Base-by-base conservation (phyloP, 2,113 vertebrate genomes). In the Sinocyclocheilus maitianheensis region DNA sequence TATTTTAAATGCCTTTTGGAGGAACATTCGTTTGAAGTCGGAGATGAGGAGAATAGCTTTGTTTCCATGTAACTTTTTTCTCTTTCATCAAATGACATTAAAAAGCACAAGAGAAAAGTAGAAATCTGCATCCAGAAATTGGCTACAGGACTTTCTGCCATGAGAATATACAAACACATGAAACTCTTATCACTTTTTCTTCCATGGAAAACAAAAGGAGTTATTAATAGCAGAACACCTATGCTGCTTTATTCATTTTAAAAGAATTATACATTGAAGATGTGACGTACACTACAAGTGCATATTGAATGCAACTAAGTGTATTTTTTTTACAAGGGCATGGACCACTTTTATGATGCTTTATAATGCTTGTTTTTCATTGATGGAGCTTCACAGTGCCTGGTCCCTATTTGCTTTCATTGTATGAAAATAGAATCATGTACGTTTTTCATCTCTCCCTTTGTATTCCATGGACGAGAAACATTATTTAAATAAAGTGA, bases 1-100 rank as follows among this genome's bases (percentile, higher is more conserved):
- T 83, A 51, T 72, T 69, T 37, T 30, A 12, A 83, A 83, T 83
- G 81, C 26, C 24, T 83, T 53, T 82, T 83, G 63, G 63, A 83
- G 48, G 48, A 24, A 74, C 67, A 26, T 55, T 58, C 34, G 30
- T 83, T 83, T 83, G 81, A 83, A 83, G 81, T 74, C 13, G 18
- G 67, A 74, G 24, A 80, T 14, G 58, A 58, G 81, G 80, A 69
- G 81, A 83, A 53, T 16, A 71, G 62, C 63, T 83, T 83, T 71
- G 46, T 71, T 71, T 34, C 65, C 18, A 10, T 71, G 65, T 71
- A 83, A 74, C 26, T 1, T 51, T 20, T 34, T 37, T 58, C 6
- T 6, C 77, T 80, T 80, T 80, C 53, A 80, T 80, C 30, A 16
- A 48, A 9, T 34, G 46, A 53, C 46, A 71, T 69, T 51, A 83